Percentiles rank a stretch among this genome's conserved stretches.
Conservation (phyloP, 2,113 vertebrate species). For the Lasiurus borealis region DNA sequence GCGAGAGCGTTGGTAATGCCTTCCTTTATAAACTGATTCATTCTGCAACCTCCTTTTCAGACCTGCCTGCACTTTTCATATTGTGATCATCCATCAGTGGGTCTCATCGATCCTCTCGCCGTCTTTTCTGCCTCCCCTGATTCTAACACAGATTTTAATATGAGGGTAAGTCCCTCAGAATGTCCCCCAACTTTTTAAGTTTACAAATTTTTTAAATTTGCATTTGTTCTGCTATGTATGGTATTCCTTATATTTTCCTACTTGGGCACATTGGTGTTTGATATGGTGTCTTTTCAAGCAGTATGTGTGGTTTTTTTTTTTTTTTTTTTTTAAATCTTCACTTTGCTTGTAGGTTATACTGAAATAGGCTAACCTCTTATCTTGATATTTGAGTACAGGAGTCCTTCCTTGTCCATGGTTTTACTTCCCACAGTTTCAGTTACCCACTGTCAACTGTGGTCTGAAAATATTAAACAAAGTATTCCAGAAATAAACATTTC, state of each 20-base stretch:
- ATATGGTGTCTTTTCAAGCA: background rate
- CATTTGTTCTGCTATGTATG: background rate
- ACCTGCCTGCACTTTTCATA: constrained; percentile 4
- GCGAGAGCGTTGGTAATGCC: background rate
- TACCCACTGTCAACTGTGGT: background rate
- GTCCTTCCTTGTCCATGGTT: background rate
- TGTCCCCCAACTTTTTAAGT: background rate
- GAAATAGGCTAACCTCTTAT: background rate
- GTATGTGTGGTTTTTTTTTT: no score
- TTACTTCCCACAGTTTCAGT: background rate
- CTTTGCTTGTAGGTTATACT: background rate
- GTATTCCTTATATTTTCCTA: background rate
- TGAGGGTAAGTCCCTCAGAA: background rate
- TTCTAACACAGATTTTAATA: constrained; percentile 46
- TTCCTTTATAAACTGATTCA: constrained; percentile 37
- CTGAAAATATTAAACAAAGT: background rate
- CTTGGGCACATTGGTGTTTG: constrained; percentile 1
- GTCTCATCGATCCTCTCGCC: constrained; percentile 31
- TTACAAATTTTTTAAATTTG: background rate
- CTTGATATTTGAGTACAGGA: background rate
- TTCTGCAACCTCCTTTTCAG: constrained; percentile 49
- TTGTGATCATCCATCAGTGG: constrained; percentile 1
- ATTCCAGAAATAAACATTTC: background rate
- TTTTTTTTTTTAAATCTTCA: background rate
- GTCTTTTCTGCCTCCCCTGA: constrained; percentile 16